Conservation (phyloP, 1,140 invertebrate species). For the Trissolcus basalis region DNA sequence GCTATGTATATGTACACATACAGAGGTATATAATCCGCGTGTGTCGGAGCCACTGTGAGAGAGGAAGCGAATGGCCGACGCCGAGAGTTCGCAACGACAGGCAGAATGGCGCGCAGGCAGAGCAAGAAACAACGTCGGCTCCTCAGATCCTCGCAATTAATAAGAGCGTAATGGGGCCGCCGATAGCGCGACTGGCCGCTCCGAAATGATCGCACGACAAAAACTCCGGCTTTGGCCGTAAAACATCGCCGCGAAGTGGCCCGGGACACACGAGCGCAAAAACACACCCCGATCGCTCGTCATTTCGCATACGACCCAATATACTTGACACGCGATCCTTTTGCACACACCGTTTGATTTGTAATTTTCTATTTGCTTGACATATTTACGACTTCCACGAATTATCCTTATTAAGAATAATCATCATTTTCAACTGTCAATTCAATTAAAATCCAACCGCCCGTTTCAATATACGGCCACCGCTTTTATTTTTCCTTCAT, state of each 20-base stretch:
- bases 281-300: conserved; percentile 57
- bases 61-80: conserved; percentile 59
- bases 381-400: conserved; percentile 51
- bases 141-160: conserved; percentile 75
- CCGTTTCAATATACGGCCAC: too few species aligned
- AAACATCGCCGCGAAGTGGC: conserved; percentile 63
- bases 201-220: conserved; percentile 63
- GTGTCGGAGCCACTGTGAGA: conserved; percentile 31
- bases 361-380: conserved; percentile 50
- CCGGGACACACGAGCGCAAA: conserved; percentile 56
- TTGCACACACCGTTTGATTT: conserved; percentile 48
- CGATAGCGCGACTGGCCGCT: conserved; percentile 61
- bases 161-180: conserved; percentile 74
- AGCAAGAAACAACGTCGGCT: conserved; percentile 72
- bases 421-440: conserved; percentile 39
- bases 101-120: conserved; percentile 72
- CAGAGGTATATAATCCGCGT: conserved; percentile 30
- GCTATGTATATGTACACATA: too few species aligned
- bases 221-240: conserved; percentile 61
- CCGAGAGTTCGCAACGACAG: conserved; percentile 60
- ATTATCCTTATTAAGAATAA: conserved; percentile 19
- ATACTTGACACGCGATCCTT: conserved; percentile 58
- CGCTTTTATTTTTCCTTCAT: too few species aligned
- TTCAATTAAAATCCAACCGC: conserved; percentile 24
- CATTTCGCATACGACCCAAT: conserved; percentile 52